Conservation (phyloP, 2,797 vertebrate species). For the Sebastes kiyomatsui region DNA sequence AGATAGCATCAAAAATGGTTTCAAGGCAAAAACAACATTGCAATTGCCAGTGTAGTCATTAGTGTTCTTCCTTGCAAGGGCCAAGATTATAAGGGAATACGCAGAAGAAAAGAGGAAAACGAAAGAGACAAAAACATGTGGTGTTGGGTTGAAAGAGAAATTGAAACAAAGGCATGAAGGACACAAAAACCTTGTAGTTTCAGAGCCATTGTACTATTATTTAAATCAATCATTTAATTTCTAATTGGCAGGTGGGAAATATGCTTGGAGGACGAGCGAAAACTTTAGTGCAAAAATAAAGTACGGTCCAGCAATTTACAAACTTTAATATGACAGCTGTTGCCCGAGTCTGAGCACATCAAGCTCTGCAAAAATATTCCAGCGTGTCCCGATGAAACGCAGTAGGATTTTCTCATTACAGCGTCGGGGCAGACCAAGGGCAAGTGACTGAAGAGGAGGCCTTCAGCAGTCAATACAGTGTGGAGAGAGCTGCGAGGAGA, state of each 20-base stretch:
- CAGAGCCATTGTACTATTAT: not conserved
- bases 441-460: slow-evolving; percentile 50
- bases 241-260: not conserved
- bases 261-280: not conserved
- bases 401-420: slow-evolving; percentile 57
- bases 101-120: not conserved
- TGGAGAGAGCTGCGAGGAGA: slow-evolving; percentile 11
- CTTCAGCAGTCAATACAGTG: slow-evolving; percentile 36
- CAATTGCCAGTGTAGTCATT: slow-evolving; percentile 40
- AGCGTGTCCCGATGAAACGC: slow-evolving; percentile 40
- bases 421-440: slow-evolving; percentile 43
- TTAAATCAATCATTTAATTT: slow-evolving; percentile 4
- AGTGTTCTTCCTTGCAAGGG: not conserved
- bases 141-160: not conserved
- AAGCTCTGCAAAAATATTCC: slow-evolving; percentile 27
- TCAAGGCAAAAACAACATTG: slow-evolving; percentile 46
- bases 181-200: not conserved
- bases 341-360: slow-evolving; percentile 12
- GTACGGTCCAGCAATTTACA: slow-evolving; percentile 15
- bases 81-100: slow-evolving; percentile 9
- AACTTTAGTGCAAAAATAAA: slow-evolving; percentile 8
- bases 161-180: not conserved
- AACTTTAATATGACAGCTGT: slow-evolving; percentile 38
- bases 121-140: not conserved
- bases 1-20: slow-evolving; percentile 52